Base-by-base conservation (phyloP, 1,140 invertebrate species). In the Diorhabda carinulata region DNA sequence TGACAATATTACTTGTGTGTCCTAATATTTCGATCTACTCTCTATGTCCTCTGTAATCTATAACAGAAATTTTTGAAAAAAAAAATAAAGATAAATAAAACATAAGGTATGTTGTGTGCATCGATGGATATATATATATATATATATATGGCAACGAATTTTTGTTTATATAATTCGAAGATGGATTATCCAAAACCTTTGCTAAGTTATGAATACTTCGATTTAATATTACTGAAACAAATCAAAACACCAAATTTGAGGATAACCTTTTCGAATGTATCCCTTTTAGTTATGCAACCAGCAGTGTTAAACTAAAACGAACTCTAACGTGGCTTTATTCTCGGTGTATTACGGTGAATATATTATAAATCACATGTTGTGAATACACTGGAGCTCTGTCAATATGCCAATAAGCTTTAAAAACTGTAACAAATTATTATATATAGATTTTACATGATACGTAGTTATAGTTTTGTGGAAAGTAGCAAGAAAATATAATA, bases 381-480 rank as follows among this genome's bases (percentile, higher is more conserved):
- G 57, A 59, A 45, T 66, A 44, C 64, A 43, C 57, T 66, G 64
- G 25, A 42, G 59, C 25, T 64, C 43, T 68, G 52, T 69, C 66
- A 64, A 69, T 61, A 62, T 59, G 56, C 61, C 58, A 42, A 68
- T 68, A 71, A 63, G 61, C 70, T 66, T 68, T 59, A 68, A 64
- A 69, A 57, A 57, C 63, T 57, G 60, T 70, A n/a, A 66, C 43
- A 43, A 70, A 61, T 56, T 60, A 52, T 70, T 57, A 70, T 67
- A 25, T 59, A 72, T 70, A 72, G 71, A 72, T 72, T 72, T 72
- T 72, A 72, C 71, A 72, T 72, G 71, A 72, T 70, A 64, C 66
- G 64, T 72, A 72, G 70, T 60, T 47, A n/a, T 43, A 63, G 61
- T 44, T 25, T 25, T 25, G 42, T 9, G 25, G 40, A 44, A 41